These are phyloP conservation scores for Falco peregrinus DNA, from an alignment of 2,797 vertebrate genomes.

Conservation along the genomic window DNA sequence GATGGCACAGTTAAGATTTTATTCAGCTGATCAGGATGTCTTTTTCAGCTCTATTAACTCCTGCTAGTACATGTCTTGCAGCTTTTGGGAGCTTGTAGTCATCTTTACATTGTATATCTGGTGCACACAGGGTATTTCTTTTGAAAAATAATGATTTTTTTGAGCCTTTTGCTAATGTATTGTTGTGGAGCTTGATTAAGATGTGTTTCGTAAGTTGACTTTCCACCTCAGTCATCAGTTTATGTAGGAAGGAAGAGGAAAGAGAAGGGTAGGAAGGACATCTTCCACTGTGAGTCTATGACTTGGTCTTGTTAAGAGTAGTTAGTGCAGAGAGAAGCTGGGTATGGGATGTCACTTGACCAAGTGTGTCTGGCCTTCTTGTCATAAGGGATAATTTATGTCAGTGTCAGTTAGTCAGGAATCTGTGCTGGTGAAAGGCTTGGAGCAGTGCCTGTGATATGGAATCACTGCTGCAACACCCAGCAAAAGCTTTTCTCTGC, in stretches of 20 bases:
- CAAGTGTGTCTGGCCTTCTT: background rate
- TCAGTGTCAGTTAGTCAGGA: background rate
- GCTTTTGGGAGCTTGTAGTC: background rate
- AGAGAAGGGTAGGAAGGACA: background rate
- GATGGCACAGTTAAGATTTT: background rate
- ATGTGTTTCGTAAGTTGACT: background rate
- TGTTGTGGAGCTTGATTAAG: background rate
- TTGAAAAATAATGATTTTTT: background rate
- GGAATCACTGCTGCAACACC: background rate
- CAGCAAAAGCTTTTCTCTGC: background rate
- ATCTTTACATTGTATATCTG: background rate
- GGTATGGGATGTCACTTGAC: background rate
- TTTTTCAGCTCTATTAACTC: background rate
- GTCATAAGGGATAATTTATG: background rate
- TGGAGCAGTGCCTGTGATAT: background rate
- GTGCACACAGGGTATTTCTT: background rate
- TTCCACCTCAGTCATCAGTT: background rate
- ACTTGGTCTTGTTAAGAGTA: background rate
- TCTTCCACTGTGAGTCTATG: background rate
- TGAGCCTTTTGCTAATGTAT: background rate
- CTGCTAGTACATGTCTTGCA: background rate
- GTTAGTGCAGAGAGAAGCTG: background rate
- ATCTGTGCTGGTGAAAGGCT: background rate
- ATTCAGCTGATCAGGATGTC: background rate
- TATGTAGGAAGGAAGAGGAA: background rate